Conservation (phyloP, 2,888 invertebrate species). For the Empis livida region DNA sequence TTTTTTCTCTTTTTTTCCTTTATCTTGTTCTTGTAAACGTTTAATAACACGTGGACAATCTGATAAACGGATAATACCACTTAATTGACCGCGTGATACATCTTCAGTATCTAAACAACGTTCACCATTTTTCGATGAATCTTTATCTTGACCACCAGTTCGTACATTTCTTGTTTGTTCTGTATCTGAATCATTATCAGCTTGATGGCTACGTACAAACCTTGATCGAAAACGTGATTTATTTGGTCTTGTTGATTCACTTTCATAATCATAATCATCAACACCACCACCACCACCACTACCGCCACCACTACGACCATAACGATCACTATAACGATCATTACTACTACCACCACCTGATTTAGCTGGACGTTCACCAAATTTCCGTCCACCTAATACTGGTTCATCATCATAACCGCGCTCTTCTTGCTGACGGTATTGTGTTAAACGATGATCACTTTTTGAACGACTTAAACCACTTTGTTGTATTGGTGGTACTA, state of each 20-base stretch:
- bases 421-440: conserved; percentile 78
- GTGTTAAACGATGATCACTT: conserved; percentile 80
- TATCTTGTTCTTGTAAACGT: conserved; percentile 69
- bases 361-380: conserved; percentile 51
- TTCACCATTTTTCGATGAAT: conserved; percentile 46
- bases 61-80: conserved; percentile 75
- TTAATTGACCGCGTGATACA: conserved; percentile 71
- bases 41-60: conserved; percentile 85
- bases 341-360: conserved; percentile 29
- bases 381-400: conserved; percentile 59
- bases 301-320: conserved; percentile 31
- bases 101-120: conserved; percentile 79
- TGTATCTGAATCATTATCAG: conserved; percentile 64
- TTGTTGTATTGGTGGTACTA: conserved; percentile 46
- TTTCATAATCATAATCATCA: conserved; percentile 58
- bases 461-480: conserved; percentile 84
- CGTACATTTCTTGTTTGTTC: conserved; percentile 53
- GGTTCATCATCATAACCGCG: conserved; percentile 55
- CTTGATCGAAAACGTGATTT: conserved; percentile 59
- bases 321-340: conserved; percentile 37
- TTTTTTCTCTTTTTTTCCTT: conserved; percentile 64
- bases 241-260: conserved; percentile 46
- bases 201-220: conserved; percentile 52
- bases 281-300: conserved; percentile 34
- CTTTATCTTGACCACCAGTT: conserved; percentile 42